phyloP scores from a whole-genome alignment of 2,113 vertebrate species.

The Podocnemis expansa region DNA sequence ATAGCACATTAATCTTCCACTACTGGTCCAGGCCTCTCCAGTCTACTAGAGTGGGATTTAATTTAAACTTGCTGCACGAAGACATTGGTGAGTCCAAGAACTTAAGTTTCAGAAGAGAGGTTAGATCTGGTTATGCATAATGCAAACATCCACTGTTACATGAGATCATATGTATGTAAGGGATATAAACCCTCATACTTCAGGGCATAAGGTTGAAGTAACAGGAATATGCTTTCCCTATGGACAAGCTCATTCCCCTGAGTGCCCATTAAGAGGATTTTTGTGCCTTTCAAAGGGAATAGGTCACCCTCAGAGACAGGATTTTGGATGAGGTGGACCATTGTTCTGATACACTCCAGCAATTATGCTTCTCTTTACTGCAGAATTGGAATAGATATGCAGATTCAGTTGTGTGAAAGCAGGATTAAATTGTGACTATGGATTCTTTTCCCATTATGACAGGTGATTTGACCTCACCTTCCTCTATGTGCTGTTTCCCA shows the following conservation, averaged over 20 bases:
- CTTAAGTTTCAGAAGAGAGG: neutral
- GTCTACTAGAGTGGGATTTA: accelerated
- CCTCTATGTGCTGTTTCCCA: too few species aligned
- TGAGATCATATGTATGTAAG: accelerated
- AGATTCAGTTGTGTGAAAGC: too few species aligned
- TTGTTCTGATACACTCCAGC: too few species aligned
- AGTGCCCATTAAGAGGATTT: neutral
- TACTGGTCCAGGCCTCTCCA: neutral
- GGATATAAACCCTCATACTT: neutral
- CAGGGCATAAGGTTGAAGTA: accelerated
- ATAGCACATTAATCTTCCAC: accelerated
- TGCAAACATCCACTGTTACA: accelerated
- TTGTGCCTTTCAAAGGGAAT: accelerated
- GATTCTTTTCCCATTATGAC: too few species aligned
- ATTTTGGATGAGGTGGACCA: neutral
- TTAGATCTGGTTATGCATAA: accelerated
- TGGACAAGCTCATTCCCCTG: accelerated
- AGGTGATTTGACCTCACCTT: too few species aligned
- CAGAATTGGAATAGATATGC: too few species aligned
- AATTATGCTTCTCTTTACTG: neutral
- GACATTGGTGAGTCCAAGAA: neutral
- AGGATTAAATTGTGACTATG: too few species aligned
- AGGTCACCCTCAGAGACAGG: neutral
- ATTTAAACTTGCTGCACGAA: neutral
- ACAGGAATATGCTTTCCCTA: neutral